Conservation (phyloP, 2,888 invertebrate species). For the Lasioglossum marginatum region DNA sequence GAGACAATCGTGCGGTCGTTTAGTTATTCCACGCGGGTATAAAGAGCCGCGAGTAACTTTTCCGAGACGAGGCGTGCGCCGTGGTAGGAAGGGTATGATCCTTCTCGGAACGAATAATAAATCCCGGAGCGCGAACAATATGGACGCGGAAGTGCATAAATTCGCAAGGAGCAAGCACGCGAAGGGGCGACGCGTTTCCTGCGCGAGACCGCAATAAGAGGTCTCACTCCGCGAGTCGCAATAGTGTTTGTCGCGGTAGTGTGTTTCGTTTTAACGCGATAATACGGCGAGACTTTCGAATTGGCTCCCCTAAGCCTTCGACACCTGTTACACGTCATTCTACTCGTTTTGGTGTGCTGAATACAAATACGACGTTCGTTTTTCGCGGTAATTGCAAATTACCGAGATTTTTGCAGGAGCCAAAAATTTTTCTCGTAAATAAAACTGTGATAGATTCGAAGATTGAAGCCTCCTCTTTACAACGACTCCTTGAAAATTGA, state of each 20-base stretch:
- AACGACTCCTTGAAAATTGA: no score
- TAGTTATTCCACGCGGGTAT: neutral
- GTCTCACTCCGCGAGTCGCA: constrained; percentile 37
- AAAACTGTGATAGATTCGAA: no score
- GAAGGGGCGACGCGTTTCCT: constrained; percentile 38
- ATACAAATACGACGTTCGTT: neutral
- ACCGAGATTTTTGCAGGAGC: neutral
- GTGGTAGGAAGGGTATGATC: neutral
- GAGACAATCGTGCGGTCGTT: constrained; percentile 6
- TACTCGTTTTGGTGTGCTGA: neutral
- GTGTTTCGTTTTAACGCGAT: neutral
- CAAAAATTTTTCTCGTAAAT: no score
- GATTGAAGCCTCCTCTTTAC: no score
- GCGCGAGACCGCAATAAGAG: constrained; percentile 50
- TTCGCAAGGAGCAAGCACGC: constrained; percentile 22
- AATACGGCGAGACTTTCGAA: neutral
- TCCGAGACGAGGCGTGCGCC: neutral
- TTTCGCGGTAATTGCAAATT: neutral
- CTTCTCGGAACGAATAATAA: constrained; percentile 14
- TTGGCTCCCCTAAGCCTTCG: neutral
- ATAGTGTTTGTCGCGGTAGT: neutral
- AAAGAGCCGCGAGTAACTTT: neutral
- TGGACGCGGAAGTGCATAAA: constrained; percentile 40
- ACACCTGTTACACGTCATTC: neutral
- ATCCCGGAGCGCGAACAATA: constrained; percentile 7